Conservation (phyloP, 2,797 vertebrate genomes). For the Sebastes diaconus region DNA sequence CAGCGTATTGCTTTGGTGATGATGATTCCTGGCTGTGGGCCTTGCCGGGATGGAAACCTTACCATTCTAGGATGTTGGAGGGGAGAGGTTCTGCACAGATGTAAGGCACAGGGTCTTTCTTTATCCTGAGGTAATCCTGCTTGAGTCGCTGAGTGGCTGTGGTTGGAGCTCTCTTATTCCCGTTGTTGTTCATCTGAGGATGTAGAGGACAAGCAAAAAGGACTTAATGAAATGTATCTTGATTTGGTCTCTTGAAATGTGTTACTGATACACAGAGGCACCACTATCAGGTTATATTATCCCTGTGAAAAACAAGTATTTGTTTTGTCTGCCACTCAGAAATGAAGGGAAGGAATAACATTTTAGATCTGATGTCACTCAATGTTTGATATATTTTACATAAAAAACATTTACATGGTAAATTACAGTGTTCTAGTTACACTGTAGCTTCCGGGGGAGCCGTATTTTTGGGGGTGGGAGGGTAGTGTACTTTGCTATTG, state of each 20-base stretch:
- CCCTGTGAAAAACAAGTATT: no score
- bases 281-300: background rate
- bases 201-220: background rate
- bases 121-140: constrained; percentile 98
- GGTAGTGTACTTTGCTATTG: no score
- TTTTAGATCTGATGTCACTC: no score
- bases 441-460: no score
- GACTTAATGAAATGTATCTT: background rate
- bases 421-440: no score
- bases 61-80: constrained; percentile 98
- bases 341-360: no score
- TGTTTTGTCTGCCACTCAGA: no score
- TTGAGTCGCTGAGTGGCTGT: constrained; percentile 97
- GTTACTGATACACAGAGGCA: background rate
- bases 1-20: background rate
- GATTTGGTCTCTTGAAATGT: background rate
- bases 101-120: constrained; percentile 99
- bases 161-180: constrained; percentile 95
- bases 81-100: constrained; percentile 98
- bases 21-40: background rate
- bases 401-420: no score
- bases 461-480: no score
- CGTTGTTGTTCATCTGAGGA: constrained; percentile 93
- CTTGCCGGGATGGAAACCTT: constrained; percentile 22
- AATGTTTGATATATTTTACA: no score